Conservation (phyloP, 2,888 invertebrate species). For the Trissonchulus sp. region DNA sequence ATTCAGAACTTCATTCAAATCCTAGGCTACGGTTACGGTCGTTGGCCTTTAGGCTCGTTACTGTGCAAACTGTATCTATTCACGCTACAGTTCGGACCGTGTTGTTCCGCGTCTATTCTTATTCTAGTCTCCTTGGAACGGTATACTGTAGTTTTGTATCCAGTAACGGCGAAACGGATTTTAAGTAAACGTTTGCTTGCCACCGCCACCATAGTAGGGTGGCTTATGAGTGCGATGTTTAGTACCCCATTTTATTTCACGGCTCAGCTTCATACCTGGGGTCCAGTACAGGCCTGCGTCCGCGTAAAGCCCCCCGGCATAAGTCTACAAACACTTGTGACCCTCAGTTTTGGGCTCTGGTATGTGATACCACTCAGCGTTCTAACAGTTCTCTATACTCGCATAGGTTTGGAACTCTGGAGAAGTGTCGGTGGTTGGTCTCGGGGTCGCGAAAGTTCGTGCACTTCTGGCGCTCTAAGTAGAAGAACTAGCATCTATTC, state of each 20-base stretch:
- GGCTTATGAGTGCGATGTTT: neutral
- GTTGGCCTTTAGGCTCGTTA: slow-evolving; percentile 59
- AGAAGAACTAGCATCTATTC: slow-evolving; percentile 37
- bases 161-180: slow-evolving; percentile 43
- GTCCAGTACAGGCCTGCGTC: neutral
- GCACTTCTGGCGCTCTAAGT: neutral
- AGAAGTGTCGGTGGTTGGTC: slow-evolving; percentile 40
- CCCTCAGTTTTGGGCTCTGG: slow-evolving; percentile 49
- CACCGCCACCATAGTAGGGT: neutral
- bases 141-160: slow-evolving; percentile 66
- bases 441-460: neutral
- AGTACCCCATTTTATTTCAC: slow-evolving; percentile 21
- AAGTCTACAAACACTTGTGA: slow-evolving; percentile 21
- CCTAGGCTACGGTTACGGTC: slow-evolving; percentile 56
- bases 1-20: slow-evolving; percentile 79
- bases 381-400: slow-evolving; percentile 53
- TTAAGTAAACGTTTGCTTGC: slow-evolving; percentile 38
- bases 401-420: slow-evolving; percentile 52
- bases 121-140: slow-evolving; percentile 77
- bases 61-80: slow-evolving; percentile 86
- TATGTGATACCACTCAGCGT: slow-evolving; percentile 51
- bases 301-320: slow-evolving; percentile 2
- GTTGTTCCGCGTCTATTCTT: slow-evolving; percentile 80
- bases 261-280: neutral
- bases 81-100: slow-evolving; percentile 71